These are phyloP conservation scores for Deilephila elpenor DNA, from an alignment of 2,888 invertebrate genomes.

Conservation along the genomic window DNA sequence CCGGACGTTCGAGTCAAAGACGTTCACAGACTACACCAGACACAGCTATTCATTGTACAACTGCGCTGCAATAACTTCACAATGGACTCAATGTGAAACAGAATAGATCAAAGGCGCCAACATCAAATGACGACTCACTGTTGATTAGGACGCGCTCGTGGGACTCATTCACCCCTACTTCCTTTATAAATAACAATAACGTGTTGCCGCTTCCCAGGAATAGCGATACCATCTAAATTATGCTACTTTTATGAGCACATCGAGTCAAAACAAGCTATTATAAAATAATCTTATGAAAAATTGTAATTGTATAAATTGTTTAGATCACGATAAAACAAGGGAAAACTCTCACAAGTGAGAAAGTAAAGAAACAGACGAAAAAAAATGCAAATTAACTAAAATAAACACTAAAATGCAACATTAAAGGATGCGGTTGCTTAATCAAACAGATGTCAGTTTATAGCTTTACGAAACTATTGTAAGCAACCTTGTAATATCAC, in stretches of 20 bases:
- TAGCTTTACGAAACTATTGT: no score
- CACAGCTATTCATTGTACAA: conserved; percentile 2
- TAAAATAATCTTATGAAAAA: neutral
- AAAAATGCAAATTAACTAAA: no score
- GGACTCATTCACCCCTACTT: conserved; percentile 8
- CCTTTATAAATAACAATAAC: conserved; percentile 23
- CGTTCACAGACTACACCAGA: conserved; percentile 4
- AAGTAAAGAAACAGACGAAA: no score
- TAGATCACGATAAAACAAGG: neutral
- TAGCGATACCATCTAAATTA: conserved; percentile 5
- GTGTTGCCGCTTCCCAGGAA: conserved; percentile 4
- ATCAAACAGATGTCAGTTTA: no score
- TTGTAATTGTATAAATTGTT: neutral
- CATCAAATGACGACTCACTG: conserved; percentile 14
- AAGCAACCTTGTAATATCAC: no score
- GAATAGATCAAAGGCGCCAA: conserved; percentile 16
- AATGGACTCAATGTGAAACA: conserved; percentile 15
- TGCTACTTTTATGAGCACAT: neutral
- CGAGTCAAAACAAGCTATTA: conserved; percentile 4
- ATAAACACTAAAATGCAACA: no score
- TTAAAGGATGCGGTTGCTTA: no score
- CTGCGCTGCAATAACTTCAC: conserved; percentile 1
- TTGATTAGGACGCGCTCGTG: conserved; percentile 23
- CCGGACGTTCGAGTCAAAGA: conserved; percentile 2
- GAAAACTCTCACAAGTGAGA: neutral